A percentile compares a stretch with the other conserved stretches of the same genome.
These are phyloP conservation scores for Hipposideros larvatus DNA, from an alignment of 2,797 vertebrate genomes.

Conservation along the genomic window DNA sequence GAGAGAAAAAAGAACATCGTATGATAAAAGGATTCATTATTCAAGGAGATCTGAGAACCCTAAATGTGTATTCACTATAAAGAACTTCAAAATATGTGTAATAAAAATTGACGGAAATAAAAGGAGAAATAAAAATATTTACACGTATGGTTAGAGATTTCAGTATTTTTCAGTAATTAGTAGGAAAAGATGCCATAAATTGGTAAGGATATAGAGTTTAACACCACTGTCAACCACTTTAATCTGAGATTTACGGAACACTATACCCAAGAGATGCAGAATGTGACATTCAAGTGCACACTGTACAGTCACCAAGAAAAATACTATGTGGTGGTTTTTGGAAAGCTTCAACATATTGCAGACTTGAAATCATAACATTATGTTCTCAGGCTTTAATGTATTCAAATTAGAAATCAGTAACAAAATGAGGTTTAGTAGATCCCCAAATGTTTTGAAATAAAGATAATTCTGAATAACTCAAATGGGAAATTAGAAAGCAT, in stretches of 20 bases:
- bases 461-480: neutral
- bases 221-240: neutral
- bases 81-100: neutral
- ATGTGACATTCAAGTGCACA: neutral
- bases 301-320: neutral
- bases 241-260: neutral
- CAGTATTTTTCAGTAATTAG: neutral
- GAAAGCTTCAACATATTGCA: neutral
- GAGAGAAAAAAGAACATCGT: neutral
- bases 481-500: neutral
- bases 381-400: neutral
- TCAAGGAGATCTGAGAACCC: neutral
- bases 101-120: constrained; percentile 1
- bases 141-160: neutral
- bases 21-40: neutral
- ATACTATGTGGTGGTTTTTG: neutral
- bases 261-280: neutral
- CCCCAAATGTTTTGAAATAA: neutral
- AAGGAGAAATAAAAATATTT: constrained; percentile 9
- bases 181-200: neutral
- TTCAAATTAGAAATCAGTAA: constrained; percentile 31
- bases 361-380: neutral
- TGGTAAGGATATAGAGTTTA: neutral
- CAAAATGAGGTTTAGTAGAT: constrained; percentile 22
- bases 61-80: neutral